Conservation (phyloP, 2,113 vertebrate species). For the Upupa epops region DNA sequence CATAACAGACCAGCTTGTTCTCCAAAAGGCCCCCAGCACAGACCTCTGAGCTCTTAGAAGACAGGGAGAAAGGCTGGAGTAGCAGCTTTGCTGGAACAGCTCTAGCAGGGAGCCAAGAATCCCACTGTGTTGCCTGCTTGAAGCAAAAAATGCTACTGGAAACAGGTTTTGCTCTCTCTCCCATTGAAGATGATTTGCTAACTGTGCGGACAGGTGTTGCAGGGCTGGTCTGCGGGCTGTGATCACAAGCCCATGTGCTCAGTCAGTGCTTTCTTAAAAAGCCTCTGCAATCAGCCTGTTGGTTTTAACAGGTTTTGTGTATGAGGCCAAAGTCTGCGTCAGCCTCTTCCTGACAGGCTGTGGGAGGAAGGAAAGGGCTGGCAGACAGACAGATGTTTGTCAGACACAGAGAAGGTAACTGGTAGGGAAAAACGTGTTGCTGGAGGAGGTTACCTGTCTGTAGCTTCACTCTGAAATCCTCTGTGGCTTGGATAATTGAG, state of each 20-base stretch:
- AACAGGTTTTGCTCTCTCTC: not conserved
- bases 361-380: not conserved
- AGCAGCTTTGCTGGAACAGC: not conserved
- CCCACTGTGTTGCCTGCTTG: not conserved
- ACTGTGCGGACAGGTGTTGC: not conserved
- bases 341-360: not conserved
- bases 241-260: not conserved
- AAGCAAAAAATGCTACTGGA: not conserved
- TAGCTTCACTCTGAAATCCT: not conserved
- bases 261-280: not conserved
- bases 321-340: not conserved
- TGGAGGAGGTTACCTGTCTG: not conserved
- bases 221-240: accelerated
- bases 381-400: not conserved
- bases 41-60: not conserved
- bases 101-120: not conserved
- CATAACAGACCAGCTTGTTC: not conserved
- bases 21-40: not conserved
- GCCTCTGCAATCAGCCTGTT: constrained; percentile 2
- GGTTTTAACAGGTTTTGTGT: not conserved
- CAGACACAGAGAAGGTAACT: not conserved
- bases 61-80: not conserved
- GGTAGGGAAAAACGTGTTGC: not conserved
- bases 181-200: not conserved
- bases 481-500: not conserved